Evolutionary conservation across 1,140 invertebrate species (phyloP), one percentile per base, ranked within the genome.

Genomic region (Drosophila kikkawai): DNA sequence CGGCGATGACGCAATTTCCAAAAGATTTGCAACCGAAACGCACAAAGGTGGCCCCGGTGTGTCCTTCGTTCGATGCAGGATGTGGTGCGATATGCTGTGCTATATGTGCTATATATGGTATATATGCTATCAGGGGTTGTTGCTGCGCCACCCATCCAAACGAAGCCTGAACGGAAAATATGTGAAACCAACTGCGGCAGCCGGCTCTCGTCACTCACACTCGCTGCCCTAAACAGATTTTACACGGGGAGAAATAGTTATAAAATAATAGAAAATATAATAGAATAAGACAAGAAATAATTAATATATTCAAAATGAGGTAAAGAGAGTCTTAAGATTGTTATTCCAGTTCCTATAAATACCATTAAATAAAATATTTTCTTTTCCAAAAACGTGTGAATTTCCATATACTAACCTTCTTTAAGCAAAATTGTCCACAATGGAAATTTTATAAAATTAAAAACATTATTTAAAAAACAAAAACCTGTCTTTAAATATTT

Each of bases 1-100:
- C 60, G 78, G 59, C 69, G 84, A 80, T 87, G 83, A 87, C 80
- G 83, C 80, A 87, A 88, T 87, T 79, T 76, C 77, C 68, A 77
- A 77, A 73, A 85, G 82, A 85, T 85, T 85, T 85, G 82, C 82
- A 85, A 86, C 55, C 82, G 50, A 60, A 83, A 70, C 19, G 60
- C 42, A 71, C 58, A 67, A 87, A 87, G 83, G 83, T 87, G 83
- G 66, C 64, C 64, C 34, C 64, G 41, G 32, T 70, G 67, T 29
- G 26, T 29, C 26, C 26, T 29, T 70, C 67, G 64, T 70, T 70
- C 67, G 48, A 1, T 68, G 67, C 67, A 70, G 67, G 67, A 70
- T 68, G 48, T 55, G 63, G 48, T 55, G 67, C 36, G 44, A 57
- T 44, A 34, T 12, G 41, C 57, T 50, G 8, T 42, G 15, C 19